phyloP scores from a whole-genome alignment of 64 coral and sea anemone species.

The Exaiptasia diaphana region DNA sequence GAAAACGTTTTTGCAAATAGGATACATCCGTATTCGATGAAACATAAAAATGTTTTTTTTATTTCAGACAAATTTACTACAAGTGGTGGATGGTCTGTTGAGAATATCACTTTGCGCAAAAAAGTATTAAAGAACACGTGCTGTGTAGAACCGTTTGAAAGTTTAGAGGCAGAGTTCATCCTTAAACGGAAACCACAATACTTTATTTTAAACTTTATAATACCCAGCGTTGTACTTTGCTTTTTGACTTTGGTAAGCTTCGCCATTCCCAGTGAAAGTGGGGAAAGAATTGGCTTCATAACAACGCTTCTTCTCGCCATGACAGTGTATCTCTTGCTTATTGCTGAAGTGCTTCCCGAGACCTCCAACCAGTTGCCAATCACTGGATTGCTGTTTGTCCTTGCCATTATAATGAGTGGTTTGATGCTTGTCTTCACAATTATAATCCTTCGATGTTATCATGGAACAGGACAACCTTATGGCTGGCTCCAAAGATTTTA shows the following conservation, averaged over 20 bases:
- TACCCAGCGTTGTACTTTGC: conserved; percentile 33
- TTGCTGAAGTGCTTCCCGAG: conserved; percentile 47
- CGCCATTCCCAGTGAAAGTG: conserved; percentile 45
- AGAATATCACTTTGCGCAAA: not conserved
- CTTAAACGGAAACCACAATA: conserved; percentile 28
- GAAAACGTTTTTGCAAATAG: no score
- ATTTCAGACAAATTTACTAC: conserved; percentile 35
- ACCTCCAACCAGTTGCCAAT: conserved; percentile 36
- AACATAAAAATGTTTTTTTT: not conserved
- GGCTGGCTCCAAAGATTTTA: conserved; percentile 23
- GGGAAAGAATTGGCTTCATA: conserved; percentile 59
- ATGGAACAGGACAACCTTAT: conserved; percentile 11
- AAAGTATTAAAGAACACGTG: not conserved
- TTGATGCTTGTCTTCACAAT: conserved; percentile 23
- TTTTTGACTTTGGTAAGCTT: conserved; percentile 23
- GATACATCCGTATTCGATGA: no score
- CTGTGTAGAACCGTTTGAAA: conserved; percentile 23
- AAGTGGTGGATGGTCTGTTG: conserved; percentile 45
- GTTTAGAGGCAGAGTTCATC: not conserved
- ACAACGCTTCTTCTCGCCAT: conserved; percentile 54
- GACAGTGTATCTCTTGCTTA: conserved; percentile 44
- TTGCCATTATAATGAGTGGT: conserved; percentile 5
- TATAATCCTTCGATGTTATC: conserved; percentile 31
- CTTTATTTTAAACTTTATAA: conserved; percentile 36
- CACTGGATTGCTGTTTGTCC: conserved; percentile 26